phyloP scores from a whole-genome alignment of 2,797 vertebrate species.

The Anomalospiza imberbis region DNA sequence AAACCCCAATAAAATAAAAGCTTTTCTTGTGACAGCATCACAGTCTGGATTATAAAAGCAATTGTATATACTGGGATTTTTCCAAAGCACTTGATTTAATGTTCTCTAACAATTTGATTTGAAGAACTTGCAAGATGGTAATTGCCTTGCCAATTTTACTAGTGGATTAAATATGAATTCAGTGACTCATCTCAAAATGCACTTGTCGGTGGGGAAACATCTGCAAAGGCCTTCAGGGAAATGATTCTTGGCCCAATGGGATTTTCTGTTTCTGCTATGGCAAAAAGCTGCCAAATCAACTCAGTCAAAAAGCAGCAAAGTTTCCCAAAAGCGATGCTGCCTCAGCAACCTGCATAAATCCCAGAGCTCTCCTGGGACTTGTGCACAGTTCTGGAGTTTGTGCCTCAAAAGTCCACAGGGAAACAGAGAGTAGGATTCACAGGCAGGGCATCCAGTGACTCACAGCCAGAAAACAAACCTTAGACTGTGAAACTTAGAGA shows the following conservation, averaged over 20 bases:
- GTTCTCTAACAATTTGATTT: conserved; percentile 37
- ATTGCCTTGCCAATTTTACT: conserved; percentile 30
- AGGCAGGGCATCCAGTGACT: background rate
- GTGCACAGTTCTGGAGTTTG: background rate
- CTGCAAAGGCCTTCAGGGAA: background rate
- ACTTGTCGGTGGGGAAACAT: conserved; percentile 2
- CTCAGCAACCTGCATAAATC: background rate
- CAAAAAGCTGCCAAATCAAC: background rate
- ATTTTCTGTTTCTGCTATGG: background rate
- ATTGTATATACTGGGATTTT: background rate
- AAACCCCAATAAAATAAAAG: background rate
- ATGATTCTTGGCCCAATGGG: background rate
- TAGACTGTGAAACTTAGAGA: background rate
- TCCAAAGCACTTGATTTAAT: conserved; percentile 36
- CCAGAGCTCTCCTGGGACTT: background rate
- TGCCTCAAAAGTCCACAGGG: background rate
- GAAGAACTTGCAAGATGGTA: conserved; percentile 12
- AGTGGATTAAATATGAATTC: conserved; percentile 18
- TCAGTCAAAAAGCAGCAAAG: background rate
- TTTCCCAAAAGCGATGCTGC: background rate
- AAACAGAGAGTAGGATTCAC: background rate
- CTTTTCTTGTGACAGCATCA: background rate
- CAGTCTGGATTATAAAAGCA: conserved; percentile 10
- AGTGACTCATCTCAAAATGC: conserved; percentile 35
- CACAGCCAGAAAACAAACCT: background rate